A percentile compares a stretch with the other conserved stretches of the same genome.
phyloP scores from a whole-genome alignment of 2,113 vertebrate species.

The Melozone crissalis region DNA sequence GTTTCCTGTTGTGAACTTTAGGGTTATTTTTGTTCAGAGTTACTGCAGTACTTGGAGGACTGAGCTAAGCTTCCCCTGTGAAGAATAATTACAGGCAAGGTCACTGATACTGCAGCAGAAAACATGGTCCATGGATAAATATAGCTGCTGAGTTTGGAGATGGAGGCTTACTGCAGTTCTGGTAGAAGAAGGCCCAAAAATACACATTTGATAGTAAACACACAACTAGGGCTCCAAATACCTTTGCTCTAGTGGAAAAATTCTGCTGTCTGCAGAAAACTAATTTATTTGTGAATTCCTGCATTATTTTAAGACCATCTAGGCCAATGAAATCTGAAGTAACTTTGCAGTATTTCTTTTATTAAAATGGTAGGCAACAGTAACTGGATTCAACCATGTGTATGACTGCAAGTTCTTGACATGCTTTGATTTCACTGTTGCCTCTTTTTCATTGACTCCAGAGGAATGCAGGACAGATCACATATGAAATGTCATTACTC shows the following conservation, averaged over 20 bases:
- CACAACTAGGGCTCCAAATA: not conserved
- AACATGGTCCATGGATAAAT: not conserved
- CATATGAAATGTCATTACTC: not conserved
- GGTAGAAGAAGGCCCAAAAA: not conserved
- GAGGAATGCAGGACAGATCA: not conserved
- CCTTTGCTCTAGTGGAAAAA: not conserved
- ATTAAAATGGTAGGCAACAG: not conserved
- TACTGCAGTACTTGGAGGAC: not conserved
- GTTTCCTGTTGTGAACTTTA: slow-evolving; percentile 51
- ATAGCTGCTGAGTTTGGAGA: not conserved
- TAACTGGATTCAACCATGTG: not conserved
- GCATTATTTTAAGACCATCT: not conserved
- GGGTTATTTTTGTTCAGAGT: slow-evolving; percentile 55
- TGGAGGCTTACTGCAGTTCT: not conserved
- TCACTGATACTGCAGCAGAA: not conserved
- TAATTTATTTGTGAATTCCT: not conserved
- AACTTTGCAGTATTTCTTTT: not conserved
- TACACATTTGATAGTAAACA: not conserved
- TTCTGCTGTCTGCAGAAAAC: not conserved
- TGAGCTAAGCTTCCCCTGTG: not conserved
- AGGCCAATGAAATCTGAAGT: not conserved
- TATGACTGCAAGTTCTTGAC: not conserved
- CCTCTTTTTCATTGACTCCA: not conserved
- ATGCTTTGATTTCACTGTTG: not conserved
- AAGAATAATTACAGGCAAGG: slow-evolving; percentile 15